Conservation (phyloP, 2,797 vertebrate species). For the Eidolon dupreanum region DNA sequence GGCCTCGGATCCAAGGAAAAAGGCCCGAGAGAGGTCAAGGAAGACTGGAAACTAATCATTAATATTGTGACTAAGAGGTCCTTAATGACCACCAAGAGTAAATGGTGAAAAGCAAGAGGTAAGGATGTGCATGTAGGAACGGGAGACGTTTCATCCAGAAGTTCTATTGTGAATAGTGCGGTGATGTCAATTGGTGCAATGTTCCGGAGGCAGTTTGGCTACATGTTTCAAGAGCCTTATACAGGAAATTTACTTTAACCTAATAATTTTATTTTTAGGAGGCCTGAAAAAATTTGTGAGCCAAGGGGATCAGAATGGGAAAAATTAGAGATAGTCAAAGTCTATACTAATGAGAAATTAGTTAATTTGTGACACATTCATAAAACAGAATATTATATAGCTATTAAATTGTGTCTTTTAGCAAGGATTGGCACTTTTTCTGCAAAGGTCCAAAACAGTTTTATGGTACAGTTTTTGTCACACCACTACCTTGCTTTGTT, state of each 20-base stretch:
- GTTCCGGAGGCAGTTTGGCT: background rate
- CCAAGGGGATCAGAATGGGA: background rate
- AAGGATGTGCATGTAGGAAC: background rate
- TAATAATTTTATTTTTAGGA: background rate
- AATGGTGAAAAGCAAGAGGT: background rate
- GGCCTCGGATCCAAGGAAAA: background rate
- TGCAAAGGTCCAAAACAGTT: background rate
- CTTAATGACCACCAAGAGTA: background rate
- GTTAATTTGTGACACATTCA: background rate
- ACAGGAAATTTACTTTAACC: background rate
- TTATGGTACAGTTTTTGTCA: background rate
- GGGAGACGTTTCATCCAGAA: background rate
- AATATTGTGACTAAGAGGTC: background rate
- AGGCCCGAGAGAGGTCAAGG: background rate
- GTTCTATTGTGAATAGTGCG: background rate
- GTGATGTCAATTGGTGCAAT: background rate
- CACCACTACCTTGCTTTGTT: background rate
- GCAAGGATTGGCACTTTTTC: background rate
- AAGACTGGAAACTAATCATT: background rate
- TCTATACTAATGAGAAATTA: background rate
- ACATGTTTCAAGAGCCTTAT: background rate
- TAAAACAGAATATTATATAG: background rate
- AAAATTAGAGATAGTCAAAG: background rate
- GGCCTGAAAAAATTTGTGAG: background rate
- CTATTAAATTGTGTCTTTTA: background rate